Percentiles rank a stretch among this genome's conserved stretches.
phyloP scores from a whole-genome alignment of 1,140 invertebrate genomes.

The Caenorhabditis brenneri region DNA sequence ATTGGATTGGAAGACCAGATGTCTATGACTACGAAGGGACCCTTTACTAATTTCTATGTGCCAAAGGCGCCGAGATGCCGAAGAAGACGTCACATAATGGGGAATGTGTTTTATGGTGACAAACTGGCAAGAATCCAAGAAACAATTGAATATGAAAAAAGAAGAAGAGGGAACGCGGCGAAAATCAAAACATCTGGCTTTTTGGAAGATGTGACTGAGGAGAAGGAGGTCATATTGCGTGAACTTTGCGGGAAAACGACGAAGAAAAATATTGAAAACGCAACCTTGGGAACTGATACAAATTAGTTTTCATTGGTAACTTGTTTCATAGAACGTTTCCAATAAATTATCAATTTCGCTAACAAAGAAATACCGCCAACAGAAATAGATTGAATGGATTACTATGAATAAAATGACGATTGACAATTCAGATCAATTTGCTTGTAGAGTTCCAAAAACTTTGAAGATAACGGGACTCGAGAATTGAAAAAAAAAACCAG shows the following conservation, averaged over 20 bases:
- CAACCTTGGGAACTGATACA: not conserved
- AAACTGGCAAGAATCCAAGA: slow-evolving; percentile 35
- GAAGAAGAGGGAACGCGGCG: not conserved
- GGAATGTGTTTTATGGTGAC: slow-evolving; percentile 40
- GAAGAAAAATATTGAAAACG: not conserved
- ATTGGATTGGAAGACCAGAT: slow-evolving; percentile 35
- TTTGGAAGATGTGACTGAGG: not conserved
- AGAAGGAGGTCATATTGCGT: not conserved
- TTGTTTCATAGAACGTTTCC: not conserved
- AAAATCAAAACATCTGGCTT: slow-evolving; percentile 15
- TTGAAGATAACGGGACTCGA: no score
- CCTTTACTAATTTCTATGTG: slow-evolving; percentile 22
- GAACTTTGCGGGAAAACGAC: not conserved
- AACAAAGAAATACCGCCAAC: no score
- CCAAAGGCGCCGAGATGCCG: slow-evolving; percentile 32
- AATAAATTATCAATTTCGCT: not conserved
- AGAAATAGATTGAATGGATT: no score
- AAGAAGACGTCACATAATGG: slow-evolving; percentile 43
- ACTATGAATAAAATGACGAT: no score
- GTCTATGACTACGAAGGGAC: not conserved
- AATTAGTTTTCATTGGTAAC: not conserved
- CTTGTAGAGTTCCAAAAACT: no score
- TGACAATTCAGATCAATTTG: no score
- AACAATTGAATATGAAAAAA: not conserved
- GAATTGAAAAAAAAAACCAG: no score